Evolutionary conservation across 1,140 invertebrate species (phyloP).

Genomic region (Bombyx mori): ASM3026992v2 NC_085110.1:12228501-12229000

Average conservation of each 20-base stretch:
- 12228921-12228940: not conserved
- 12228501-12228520: too few species aligned
- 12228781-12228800: too few species aligned
- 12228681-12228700: too few species aligned
- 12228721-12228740: not conserved
- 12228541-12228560: too few species aligned
- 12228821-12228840: constrained; percentile 4
- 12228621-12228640: too few species aligned
- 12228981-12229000: not conserved
- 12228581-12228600: too few species aligned
- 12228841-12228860: not conserved
- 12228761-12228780: too few species aligned
- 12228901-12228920: not conserved
- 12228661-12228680: too few species aligned
- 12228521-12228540: too few species aligned
- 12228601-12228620: too few species aligned
- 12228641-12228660: too few species aligned
- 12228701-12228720: not conserved
- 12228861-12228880: constrained; percentile 1
- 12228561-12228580: too few species aligned
- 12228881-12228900: not conserved
- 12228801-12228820: constrained; percentile 1
- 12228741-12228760: not conserved
- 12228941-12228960: constrained; percentile 4
- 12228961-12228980: constrained; percentile 4